Base-by-base conservation (phyloP, 2,888 invertebrate genomes). In the Brachyptera putata region DNA sequence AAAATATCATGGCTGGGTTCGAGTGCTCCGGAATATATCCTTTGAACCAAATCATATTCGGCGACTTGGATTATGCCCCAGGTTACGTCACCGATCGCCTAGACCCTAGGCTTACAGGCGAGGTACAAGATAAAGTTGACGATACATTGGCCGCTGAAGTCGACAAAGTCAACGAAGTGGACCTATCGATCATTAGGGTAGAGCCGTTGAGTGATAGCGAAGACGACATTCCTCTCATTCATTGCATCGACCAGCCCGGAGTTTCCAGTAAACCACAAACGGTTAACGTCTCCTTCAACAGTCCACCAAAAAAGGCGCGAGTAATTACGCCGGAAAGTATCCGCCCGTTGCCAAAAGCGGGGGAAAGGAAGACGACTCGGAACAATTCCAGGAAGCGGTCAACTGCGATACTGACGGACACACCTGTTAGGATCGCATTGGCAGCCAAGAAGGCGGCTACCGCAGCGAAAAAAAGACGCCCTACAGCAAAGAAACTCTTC, bases 1-100 rank as follows among this genome's bases (percentile, higher is more conserved):
- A 64, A 60, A 70, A 69, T 46, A 68, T 69, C 21, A 21, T 21
- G 25, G 61, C 25, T 66, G 68, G 16, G 69, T 68, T 60, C 9
- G 46, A 50, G 49, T 49, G n/a, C 63, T 63, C 37, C 68, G 68
- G 14, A 66, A 66, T 46, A 65, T 34, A 14, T 66, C 69, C 13
- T 66, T 66, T 24, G 14, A 37, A 37, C 16, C n/a, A 37, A 14
- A n/a, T 37, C 37, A 37, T 37, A 14, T 37, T 37, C 37, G 37
- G n/a, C 14, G 37, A 37, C 14, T 3, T 14, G 16, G 37, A 13
- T 14, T 37, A 14, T 37, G 37, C 37, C 3, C n/a, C n/a, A n/a
- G n/a, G n/a, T n/a, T n/a, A n/a, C n/a, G n/a, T n/a, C n/a, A n/a
- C n/a, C n/a, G n/a, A n/a, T n/a, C n/a, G n/a, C n/a, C n/a, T n/a